Evolutionary conservation across 2,888 invertebrate genomes (phyloP), one percentile per base, ranked within the genome.

Genomic region (Scaptodrosophila latifasciaeformis): DNA sequence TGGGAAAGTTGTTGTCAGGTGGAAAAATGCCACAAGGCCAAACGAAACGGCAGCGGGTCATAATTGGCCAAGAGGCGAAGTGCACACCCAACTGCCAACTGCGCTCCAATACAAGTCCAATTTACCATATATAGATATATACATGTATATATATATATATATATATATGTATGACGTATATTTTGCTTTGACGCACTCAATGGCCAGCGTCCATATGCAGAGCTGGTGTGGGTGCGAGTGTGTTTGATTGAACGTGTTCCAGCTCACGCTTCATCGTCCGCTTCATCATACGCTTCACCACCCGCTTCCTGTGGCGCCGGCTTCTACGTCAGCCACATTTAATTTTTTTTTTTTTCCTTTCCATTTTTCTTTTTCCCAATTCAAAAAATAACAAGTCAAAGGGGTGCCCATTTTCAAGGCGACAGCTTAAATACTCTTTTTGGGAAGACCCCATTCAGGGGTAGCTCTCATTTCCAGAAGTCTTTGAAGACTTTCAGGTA

Each of bases 171-270:
- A 66, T 76, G 70, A 70, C 77, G 77, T 72, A 67, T 65, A 55
- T 58, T 49, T 65, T 57, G 71, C 65, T 70, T 71, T 74, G 77
- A 69, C 79, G 70, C 76, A 76, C 58, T 68, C 51, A 35, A 19
- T 9, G 35, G 13, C 27, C 19, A 29, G 27, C 34, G 39, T 10
- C 21, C 37, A 15, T 15, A 54, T 31, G 31, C 30, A 39, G 29
- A 51, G n/a, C n/a, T n/a, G n/a, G 40, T 40, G 40, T 39, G 19
- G 9, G n/a, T 27, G 34, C 21, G 24, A 12, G 5, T 39, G 37
- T 43, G 31, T 37, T 37, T 34, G 37, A n/a, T n/a, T n/a, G n/a
- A n/a, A n/a, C n/a, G n/a, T n/a, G n/a, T n/a, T n/a, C n/a, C n/a
- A n/a, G n/a, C n/a, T n/a, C n/a, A n/a, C n/a, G n/a, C n/a, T n/a